Base-by-base conservation (phyloP, 2,888 invertebrate genomes). In the Trichacis sp. region DNA sequence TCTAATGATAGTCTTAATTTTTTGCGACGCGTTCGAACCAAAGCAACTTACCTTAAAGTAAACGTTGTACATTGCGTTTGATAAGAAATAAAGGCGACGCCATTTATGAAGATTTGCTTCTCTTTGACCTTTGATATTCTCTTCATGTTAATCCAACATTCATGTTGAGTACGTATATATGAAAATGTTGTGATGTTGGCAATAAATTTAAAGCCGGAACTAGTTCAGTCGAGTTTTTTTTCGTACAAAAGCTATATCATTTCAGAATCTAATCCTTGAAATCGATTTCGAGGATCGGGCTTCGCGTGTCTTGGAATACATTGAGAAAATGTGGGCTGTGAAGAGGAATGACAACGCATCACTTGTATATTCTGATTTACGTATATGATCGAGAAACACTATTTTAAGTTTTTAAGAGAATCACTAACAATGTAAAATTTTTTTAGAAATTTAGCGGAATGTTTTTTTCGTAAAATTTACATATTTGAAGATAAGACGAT, bases 21-120 rank as follows among this genome's bases (percentile, higher is more conserved):
- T 57, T 47, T 36, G 65, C 54, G 57, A 64, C 6, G 56, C 69
- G 71, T 70, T 61, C 64, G 73, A 73, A 69, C 73, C 73, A 74
- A 75, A 74, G 73, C 69, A 71, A 52, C 58, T 56, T 46, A 72
- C 71, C 18, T 49, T 55, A 69, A 67, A 69, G 58, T 69, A 70
- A 57, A 58, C 63, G 36, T 57, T 56, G 50, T 60, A 53, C 69
- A 62, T 62, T 69, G 65, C 70, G 70, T 74, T 76, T 75, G 72
- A 74, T 76, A 75, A 73, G 40, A 64, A 73, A 68, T 49, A 40
- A 77, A 74, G 33, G 9, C n/a, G 72, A 75, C 71, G 70, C 54
- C 58, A 68, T 70, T 66, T 58, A 53, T 54, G 67, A 69, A 71
- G 2, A 18, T 8, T 42, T 42, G 5, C 12, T 42, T 15, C 4